Evolutionary conservation across 2,888 invertebrate species (phyloP).

Genomic region (Serrognathus titanus): DNA sequence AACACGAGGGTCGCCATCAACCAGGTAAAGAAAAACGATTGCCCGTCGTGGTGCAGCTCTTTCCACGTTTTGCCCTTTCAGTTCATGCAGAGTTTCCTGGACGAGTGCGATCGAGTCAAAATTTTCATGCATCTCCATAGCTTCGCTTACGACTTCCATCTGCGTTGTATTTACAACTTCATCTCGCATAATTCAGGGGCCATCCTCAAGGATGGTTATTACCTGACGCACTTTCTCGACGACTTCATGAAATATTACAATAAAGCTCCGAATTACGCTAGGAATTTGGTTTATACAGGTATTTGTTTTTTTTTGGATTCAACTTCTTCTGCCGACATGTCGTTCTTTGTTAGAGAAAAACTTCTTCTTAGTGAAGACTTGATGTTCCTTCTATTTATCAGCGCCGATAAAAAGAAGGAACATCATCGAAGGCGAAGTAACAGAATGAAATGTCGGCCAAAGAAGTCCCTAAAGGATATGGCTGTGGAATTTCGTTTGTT

Average conservation of each 20-base stretch:
- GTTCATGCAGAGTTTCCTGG: slow-evolving; percentile 62
- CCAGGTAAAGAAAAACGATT: slow-evolving; percentile 46
- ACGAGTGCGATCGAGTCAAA: slow-evolving; percentile 67
- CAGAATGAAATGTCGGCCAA: too few species aligned
- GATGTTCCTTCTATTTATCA: too few species aligned
- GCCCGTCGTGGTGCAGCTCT: not conserved
- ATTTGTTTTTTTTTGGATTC: not conserved
- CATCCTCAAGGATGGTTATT: slow-evolving; percentile 58
- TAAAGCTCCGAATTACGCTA: slow-evolving; percentile 72
- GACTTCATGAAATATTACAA: slow-evolving; percentile 76
- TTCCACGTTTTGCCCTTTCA: slow-evolving; percentile 38
- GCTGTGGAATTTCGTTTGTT: slow-evolving; percentile 22
- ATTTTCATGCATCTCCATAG: slow-evolving; percentile 72
- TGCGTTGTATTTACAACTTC: slow-evolving; percentile 64
- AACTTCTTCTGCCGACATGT: slow-evolving; percentile 2
- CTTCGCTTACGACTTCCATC: slow-evolving; percentile 74
- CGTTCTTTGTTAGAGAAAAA: too few species aligned
- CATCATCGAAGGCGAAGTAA: too few species aligned
- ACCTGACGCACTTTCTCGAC: slow-evolving; percentile 68
- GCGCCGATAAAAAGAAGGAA: too few species aligned
- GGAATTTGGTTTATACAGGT: slow-evolving; percentile 70
- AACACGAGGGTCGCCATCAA: slow-evolving; percentile 52
- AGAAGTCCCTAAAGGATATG: too few species aligned
- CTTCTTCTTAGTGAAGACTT: too few species aligned
- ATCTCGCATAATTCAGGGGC: slow-evolving; percentile 56